Conservation (phyloP, 2,113 vertebrate genomes). For the Puntigrus tetrazona region DNA sequence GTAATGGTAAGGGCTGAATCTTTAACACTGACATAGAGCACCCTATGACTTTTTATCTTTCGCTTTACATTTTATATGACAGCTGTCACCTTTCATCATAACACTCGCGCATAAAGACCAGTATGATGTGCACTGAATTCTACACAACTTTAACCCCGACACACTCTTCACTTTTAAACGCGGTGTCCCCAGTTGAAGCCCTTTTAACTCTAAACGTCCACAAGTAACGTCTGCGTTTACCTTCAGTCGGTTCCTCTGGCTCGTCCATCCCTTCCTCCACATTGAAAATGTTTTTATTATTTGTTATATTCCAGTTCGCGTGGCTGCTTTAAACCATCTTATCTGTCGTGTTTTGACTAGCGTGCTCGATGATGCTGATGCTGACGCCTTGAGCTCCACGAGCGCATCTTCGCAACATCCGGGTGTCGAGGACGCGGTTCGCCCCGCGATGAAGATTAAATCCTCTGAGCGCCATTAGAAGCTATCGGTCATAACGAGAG, state of each 20-base stretch:
- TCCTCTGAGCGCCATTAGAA: constrained; percentile 5
- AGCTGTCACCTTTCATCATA: not conserved
- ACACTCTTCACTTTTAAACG: not conserved
- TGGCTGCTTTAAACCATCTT: constrained; percentile 7
- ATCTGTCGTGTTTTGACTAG: constrained; percentile 54
- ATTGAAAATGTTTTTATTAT: constrained; percentile 68
- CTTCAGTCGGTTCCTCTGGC: constrained; percentile 77
- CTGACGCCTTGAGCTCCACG: constrained; percentile 53
- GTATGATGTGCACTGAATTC: too few species aligned
- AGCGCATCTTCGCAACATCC: constrained; percentile 74
- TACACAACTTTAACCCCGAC: not conserved
- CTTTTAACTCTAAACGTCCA: not conserved
- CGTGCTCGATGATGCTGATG: constrained; percentile 62
- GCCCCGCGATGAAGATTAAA: constrained; percentile 42
- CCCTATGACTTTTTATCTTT: too few species aligned
- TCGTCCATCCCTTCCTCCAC: constrained; percentile 77
- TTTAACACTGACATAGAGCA: too few species aligned
- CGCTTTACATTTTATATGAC: not conserved
- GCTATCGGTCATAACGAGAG: not conserved
- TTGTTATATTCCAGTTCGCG: constrained; percentile 16
- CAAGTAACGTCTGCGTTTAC: constrained; percentile 61
- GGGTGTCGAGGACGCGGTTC: constrained; percentile 64
- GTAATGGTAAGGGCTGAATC: too few species aligned
- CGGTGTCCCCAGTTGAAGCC: not conserved
- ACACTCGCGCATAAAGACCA: not conserved